Conservation (phyloP, 35 echinoderm and acorn worm species). For the Heliocidaris tuberculata region DNA sequence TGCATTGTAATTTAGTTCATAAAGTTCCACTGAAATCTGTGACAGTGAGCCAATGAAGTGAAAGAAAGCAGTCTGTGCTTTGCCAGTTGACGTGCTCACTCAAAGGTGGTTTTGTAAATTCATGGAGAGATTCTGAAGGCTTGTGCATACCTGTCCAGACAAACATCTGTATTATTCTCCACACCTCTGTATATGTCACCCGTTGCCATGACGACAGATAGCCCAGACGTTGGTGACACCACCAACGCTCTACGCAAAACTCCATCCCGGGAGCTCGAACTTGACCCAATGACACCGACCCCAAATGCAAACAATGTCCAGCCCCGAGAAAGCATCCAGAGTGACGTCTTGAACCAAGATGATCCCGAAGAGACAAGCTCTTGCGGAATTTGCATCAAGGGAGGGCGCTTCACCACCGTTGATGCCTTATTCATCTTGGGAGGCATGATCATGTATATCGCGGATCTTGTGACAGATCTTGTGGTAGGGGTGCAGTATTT, state of each 20-base stretch:
- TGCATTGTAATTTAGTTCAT: neutral
- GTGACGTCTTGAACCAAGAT: neutral
- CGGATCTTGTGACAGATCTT: slow-evolving; percentile 83
- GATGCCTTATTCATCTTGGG: slow-evolving; percentile 82
- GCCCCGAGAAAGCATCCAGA: slow-evolving; percentile 33
- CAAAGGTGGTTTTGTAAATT: neutral
- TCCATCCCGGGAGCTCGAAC: neutral
- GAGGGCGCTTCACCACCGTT: slow-evolving; percentile 58
- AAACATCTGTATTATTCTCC: no score
- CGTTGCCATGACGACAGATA: slow-evolving; percentile 37
- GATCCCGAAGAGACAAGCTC: neutral
- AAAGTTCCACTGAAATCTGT: neutral
- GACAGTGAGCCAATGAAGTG: neutral
- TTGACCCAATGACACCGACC: neutral
- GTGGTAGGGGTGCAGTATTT: slow-evolving; percentile 77
- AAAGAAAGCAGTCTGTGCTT: neutral
- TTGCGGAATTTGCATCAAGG: neutral
- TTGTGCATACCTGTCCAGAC: neutral
- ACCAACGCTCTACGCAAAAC: slow-evolving; percentile 30
- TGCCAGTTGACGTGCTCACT: neutral
- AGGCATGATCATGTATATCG: slow-evolving; percentile 87
- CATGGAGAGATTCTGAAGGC: neutral
- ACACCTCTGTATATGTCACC: neutral
- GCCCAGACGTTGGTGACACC: neutral
- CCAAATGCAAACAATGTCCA: neutral